Evolutionary conservation across 2,888 invertebrate species (phyloP).

Genomic region (Apomyelois bistriatella): DNA sequence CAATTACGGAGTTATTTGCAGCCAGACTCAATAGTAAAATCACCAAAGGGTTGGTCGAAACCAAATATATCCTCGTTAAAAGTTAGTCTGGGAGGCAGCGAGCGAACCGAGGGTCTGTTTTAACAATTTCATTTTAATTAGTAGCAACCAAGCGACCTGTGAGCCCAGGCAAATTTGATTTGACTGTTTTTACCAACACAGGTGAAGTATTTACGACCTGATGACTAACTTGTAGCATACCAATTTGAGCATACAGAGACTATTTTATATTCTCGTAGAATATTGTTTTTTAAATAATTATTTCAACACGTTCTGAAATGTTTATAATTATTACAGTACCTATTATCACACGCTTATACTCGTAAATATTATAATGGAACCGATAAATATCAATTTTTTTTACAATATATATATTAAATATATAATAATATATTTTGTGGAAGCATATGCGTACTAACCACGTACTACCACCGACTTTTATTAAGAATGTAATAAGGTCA

Average conservation of each 20-base stretch:
- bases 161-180: constrained; percentile 53
- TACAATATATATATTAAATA: too few relatives aligned
- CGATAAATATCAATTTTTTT: too few relatives aligned
- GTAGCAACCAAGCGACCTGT: constrained; percentile 54
- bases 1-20: constrained; percentile 78
- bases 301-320: too few relatives aligned
- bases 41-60: constrained; percentile 77
- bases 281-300: too few relatives aligned
- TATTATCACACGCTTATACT: too few relatives aligned
- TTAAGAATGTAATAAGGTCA: not conserved
- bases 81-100: constrained; percentile 64
- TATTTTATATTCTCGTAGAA: too few relatives aligned
- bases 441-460: too few relatives aligned
- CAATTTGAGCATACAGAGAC: too few relatives aligned
- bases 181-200: constrained; percentile 40
- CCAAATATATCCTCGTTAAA: constrained; percentile 80
- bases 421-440: too few relatives aligned
- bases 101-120: constrained; percentile 58
- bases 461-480: too few relatives aligned
- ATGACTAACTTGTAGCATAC: not conserved
- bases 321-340: too few relatives aligned
- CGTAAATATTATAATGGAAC: too few relatives aligned
- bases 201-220: constrained; percentile 17
- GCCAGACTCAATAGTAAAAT: constrained; percentile 75
- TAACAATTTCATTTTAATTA: constrained; percentile 79